phyloP scores from a whole-genome alignment of 2,888 invertebrate genomes.

The Mechanitis mazaeus region DNA sequence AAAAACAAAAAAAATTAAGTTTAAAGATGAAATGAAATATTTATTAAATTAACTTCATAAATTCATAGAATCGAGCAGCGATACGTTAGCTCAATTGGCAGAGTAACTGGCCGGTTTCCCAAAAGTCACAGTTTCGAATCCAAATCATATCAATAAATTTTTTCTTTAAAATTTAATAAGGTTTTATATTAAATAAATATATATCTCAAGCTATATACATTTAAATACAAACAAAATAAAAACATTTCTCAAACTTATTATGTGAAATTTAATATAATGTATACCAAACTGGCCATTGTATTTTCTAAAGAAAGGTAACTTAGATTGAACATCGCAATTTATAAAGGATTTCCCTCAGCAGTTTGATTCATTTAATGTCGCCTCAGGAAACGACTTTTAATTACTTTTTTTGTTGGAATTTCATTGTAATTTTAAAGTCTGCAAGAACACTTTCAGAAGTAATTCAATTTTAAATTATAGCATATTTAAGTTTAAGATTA shows the following conservation, averaged over 20 bases:
- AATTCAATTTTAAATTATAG: neutral
- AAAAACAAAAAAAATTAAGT: too few species aligned
- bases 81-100: too few species aligned
- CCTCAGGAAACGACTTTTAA: slow-evolving; percentile 48
- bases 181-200: too few species aligned
- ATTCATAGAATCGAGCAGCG: too few species aligned
- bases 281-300: slow-evolving; percentile 15
- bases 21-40: too few species aligned
- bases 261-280: neutral
- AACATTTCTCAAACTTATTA: neutral
- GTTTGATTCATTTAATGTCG: slow-evolving; percentile 50
- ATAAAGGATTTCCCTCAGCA: slow-evolving; percentile 43
- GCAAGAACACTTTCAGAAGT: slow-evolving; percentile 37
- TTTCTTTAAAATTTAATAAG: too few species aligned
- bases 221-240: neutral
- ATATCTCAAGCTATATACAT: too few species aligned
- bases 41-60: too few species aligned
- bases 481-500: neutral
- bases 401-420: slow-evolving; percentile 60
- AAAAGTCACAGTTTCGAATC: too few species aligned
- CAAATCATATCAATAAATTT: too few species aligned
- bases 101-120: too few species aligned
- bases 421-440: slow-evolving; percentile 39
- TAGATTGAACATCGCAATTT: slow-evolving; percentile 29
- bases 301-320: slow-evolving; percentile 19